phyloP scores from a whole-genome alignment of 1,140 invertebrate genomes.

The Aricia agestis region DNA sequence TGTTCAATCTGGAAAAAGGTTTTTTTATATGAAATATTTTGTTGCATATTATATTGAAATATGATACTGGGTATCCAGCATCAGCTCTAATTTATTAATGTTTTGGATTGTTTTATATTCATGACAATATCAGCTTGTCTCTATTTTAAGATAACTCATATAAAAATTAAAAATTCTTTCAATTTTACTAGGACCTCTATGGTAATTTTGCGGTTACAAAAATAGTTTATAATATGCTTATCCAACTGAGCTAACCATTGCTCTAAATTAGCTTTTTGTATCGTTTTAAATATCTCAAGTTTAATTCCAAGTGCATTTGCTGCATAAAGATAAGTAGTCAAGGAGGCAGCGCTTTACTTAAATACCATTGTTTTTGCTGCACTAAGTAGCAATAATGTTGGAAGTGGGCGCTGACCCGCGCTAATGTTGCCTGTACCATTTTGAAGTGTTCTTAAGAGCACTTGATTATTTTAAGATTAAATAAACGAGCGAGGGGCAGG shows the following conservation, averaged over 20 bases:
- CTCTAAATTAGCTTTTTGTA: constrained; percentile 12
- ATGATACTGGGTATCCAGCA: neutral
- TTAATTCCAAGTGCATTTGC: constrained; percentile 15
- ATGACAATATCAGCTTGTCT: too few species aligned
- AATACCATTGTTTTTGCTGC: constrained; percentile 59
- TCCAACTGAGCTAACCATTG: neutral
- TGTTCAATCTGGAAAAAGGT: constrained; percentile 5
- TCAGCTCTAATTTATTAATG: neutral
- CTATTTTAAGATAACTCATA: too few species aligned
- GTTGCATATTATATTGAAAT: too few species aligned
- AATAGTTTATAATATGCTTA: neutral
- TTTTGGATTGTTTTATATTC: too few species aligned
- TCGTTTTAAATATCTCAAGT: constrained; percentile 9
- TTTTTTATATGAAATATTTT: too few species aligned
- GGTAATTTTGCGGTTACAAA: neutral
- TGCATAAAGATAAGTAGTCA: constrained; percentile 40
- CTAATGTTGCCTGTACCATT: constrained; percentile 48
- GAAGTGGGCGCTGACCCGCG: constrained; percentile 53
- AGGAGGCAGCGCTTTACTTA: constrained; percentile 45
- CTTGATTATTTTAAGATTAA: constrained; percentile 32
- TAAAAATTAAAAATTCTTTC: neutral
- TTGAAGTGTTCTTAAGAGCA: constrained; percentile 34
- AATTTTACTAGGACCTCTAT: neutral
- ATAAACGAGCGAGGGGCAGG: constrained; percentile 21
- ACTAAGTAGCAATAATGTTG: constrained; percentile 53